Evolutionary conservation across 30 jellyfish, hydroid and myxozoan species (phyloP).

Genomic region (Turritopsis dohrnii): DNA sequence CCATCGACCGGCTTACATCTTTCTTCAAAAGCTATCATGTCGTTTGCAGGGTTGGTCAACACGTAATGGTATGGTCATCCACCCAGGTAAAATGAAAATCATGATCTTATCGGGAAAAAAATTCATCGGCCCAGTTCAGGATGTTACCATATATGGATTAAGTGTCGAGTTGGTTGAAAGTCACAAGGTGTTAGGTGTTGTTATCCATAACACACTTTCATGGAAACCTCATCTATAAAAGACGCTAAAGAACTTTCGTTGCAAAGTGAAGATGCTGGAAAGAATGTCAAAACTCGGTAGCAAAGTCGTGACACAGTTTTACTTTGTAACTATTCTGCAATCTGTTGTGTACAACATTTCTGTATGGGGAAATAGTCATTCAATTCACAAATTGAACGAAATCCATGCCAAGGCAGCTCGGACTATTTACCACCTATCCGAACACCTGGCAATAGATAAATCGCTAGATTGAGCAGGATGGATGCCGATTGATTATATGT

Average conservation of each 20-base stretch:
- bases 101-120: not conserved
- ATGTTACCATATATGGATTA: not conserved
- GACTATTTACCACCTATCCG: not conserved
- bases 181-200: not conserved
- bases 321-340: not conserved
- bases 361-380: not conserved
- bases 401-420: not conserved
- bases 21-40: not conserved
- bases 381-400: not conserved
- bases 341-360: not conserved
- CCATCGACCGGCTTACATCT: not conserved
- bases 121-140: not conserved
- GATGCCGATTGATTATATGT: not conserved
- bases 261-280: not conserved
- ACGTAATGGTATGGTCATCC: not conserved
- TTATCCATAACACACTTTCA: not conserved
- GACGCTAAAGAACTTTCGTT: not conserved
- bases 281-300: not conserved
- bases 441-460: not conserved
- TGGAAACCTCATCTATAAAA: not conserved
- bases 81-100: not conserved
- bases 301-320: too few species aligned
- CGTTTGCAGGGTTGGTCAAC: not conserved
- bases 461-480: not conserved
- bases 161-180: not conserved